Evolutionary conservation across 1,140 invertebrate species (phyloP).

Genomic region (Eupristina koningsbergeri): DNA sequence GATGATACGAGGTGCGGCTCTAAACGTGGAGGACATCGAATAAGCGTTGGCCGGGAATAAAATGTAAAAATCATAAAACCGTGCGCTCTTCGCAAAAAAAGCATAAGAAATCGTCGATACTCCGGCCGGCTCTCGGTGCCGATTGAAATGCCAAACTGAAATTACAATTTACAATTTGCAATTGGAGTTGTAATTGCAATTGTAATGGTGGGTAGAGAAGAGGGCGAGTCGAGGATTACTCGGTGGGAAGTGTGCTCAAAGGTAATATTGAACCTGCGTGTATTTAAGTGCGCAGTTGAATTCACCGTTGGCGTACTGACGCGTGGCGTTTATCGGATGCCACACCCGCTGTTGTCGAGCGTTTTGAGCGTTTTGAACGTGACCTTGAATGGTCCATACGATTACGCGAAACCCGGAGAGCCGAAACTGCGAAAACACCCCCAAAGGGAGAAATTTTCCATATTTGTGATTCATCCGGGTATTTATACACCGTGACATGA

Average conservation of each 20-base stretch:
- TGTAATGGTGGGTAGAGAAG: background rate
- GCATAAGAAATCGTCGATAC: constrained; percentile 19
- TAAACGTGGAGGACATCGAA: background rate
- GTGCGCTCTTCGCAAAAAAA: constrained; percentile 34
- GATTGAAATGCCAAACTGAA: constrained; percentile 28
- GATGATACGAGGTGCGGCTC: background rate
- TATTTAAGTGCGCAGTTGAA: constrained; percentile 20
- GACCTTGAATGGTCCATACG: constrained; percentile 42
- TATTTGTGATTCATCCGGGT: constrained; percentile 34
- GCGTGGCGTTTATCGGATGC: constrained; percentile 29
- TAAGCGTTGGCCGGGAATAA: background rate
- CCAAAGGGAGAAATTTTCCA: constrained; percentile 31
- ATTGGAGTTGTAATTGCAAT: too few species aligned
- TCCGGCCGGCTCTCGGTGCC: constrained; percentile 36
- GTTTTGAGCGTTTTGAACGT: constrained; percentile 32
- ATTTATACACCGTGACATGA: constrained; percentile 6
- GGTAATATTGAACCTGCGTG: constrained; percentile 2
- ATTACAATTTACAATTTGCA: too few species aligned
- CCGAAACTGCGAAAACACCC: background rate
- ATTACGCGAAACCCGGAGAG: constrained; percentile 22
- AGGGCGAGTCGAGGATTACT: background rate
- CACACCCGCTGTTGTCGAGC: background rate
- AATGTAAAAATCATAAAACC: constrained; percentile 47
- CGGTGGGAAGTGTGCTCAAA: background rate
- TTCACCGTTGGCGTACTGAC: background rate